Evolutionary conservation across 2,113 vertebrate genomes (phyloP).

Genomic region (Amazona guildingii): DNA sequence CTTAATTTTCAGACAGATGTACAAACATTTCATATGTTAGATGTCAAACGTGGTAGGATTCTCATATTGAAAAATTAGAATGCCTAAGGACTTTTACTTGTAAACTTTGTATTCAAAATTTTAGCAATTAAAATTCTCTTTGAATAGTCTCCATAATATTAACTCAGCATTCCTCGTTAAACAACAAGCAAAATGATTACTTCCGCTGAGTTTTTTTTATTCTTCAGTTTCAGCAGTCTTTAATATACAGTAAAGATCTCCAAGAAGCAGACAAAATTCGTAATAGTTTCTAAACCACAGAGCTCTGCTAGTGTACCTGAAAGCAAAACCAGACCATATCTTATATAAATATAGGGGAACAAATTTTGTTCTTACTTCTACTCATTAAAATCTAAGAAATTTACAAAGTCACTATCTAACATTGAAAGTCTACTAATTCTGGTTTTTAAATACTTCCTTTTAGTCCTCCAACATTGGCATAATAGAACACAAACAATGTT

Average conservation of each 20-base stretch:
- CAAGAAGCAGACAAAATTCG: background rate
- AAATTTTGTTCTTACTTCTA: background rate
- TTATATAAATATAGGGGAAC: background rate
- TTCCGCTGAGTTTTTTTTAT: background rate
- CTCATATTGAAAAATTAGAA: conserved; percentile 17
- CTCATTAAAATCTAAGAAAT: background rate
- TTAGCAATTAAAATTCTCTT: conserved; percentile 31
- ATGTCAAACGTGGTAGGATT: conserved; percentile 5
- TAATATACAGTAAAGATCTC: background rate
- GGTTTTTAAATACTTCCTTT: background rate
- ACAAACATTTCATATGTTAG: conserved; percentile 20
- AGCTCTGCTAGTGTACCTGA: background rate
- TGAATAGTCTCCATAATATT: conserved; percentile 27
- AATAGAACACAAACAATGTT: background rate
- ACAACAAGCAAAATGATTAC: conserved; percentile 29
- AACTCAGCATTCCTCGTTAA: conserved; percentile 10
- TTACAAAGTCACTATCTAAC: background rate
- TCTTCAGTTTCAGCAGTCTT: background rate
- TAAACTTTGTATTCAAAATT: conserved; percentile 14
- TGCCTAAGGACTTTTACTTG: background rate
- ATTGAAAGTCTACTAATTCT: background rate
- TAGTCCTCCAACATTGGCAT: background rate
- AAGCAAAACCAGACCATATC: background rate
- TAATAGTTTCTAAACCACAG: background rate
- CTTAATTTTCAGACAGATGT: conserved; percentile 13